Percentiles rank a stretch among this genome's conserved stretches.
Conservation (phyloP, 1,140 invertebrate species). For the Gryllus bimaculatus region DNA sequence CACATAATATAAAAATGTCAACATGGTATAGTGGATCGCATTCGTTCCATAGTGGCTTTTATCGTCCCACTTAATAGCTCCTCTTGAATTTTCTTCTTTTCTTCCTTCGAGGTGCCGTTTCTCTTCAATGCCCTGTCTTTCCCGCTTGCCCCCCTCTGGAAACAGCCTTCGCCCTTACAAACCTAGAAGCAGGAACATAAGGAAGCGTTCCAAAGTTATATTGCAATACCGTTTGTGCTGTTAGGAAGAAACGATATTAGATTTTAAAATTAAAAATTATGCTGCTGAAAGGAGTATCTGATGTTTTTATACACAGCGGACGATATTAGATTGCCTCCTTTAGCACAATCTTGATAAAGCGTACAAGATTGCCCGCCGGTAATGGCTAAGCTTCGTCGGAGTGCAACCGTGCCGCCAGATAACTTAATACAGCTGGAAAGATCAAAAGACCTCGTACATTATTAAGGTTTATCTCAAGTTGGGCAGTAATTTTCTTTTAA, state of each 20-base stretch:
- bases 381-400: not conserved
- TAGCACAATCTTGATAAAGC: not conserved
- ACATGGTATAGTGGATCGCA: too few species aligned
- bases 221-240: not conserved
- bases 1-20: too few species aligned
- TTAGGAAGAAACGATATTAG: not conserved
- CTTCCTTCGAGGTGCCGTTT: too few species aligned
- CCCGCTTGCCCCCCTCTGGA: too few species aligned
- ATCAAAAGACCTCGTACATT: conserved; percentile 1
- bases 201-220: too few species aligned
- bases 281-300: not conserved
- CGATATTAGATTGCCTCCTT: not conserved
- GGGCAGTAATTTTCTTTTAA: not conserved
- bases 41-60: too few species aligned
- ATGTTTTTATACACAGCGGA: not conserved
- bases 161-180: too few species aligned
- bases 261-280: not conserved
- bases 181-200: too few species aligned
- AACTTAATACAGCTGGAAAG: not conserved
- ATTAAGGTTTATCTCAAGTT: conserved; percentile 5
- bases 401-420: not conserved
- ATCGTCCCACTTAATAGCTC: too few species aligned
- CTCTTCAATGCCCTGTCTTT: too few species aligned
- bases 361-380: not conserved
- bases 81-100: too few species aligned